Percentiles rank a stretch among this genome's conserved stretches.
Evolutionary conservation across 1,140 invertebrate genomes (phyloP).

Genomic region (Drosophila willistoni): DNA sequence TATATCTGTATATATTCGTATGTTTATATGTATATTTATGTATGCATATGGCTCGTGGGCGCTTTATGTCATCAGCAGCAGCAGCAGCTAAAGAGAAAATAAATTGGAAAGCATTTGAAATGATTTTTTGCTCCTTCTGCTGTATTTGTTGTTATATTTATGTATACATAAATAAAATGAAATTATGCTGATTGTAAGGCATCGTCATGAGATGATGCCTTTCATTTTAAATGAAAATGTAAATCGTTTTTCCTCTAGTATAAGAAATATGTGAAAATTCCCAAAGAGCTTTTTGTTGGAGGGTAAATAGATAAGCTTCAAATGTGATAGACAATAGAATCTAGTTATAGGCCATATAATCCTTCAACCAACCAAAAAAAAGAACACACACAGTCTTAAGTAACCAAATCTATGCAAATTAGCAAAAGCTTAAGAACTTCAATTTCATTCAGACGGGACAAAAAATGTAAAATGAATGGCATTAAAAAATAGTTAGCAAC

Average conservation of each 20-base stretch:
- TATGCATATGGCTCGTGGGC: constrained; percentile 42
- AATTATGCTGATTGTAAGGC: constrained; percentile 75
- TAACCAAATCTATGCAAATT: constrained; percentile 62
- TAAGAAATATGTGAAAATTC: constrained; percentile 23
- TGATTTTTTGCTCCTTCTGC: constrained; percentile 31
- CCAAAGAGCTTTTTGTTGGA: constrained; percentile 29
- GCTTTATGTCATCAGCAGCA: constrained; percentile 70
- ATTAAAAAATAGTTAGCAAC: constrained; percentile 50
- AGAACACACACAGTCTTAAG: not conserved
- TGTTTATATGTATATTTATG: constrained; percentile 31
- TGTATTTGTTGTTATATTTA: not conserved
- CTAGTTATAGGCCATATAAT: constrained; percentile 11
- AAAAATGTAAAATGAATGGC: not conserved
- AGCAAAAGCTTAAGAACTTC: constrained; percentile 48
- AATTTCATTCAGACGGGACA: not conserved
- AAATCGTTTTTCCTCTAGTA: constrained; percentile 41
- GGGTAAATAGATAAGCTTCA: constrained; percentile 1
- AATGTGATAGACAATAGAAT: constrained; percentile 11
- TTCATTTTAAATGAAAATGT: constrained; percentile 49
- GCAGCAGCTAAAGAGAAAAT: constrained; percentile 60
- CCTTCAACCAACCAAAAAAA: not conserved
- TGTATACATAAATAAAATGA: constrained; percentile 46
- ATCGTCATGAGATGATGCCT: constrained; percentile 29
- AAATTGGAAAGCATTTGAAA: constrained; percentile 70
- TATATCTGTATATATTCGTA: not conserved